phyloP scores from a whole-genome alignment of 2,797 vertebrate species.

The Oceanodroma leucorhoa region DNA sequence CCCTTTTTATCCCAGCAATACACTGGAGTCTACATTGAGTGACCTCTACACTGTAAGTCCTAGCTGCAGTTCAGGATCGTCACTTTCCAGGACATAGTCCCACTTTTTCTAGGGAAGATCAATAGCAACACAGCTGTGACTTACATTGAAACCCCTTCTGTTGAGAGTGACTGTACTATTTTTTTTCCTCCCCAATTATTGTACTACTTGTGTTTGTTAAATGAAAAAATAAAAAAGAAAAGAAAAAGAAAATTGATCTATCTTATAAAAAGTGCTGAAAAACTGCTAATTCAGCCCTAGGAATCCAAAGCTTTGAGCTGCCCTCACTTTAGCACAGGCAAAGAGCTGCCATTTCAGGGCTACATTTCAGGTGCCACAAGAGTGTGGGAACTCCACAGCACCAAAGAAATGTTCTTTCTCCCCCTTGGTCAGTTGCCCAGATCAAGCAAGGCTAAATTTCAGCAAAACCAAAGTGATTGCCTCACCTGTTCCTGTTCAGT shows the following conservation, averaged over 20 bases:
- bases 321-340: neutral
- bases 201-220: neutral
- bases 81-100: neutral
- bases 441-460: neutral
- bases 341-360: neutral
- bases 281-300: neutral
- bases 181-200: neutral
- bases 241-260: neutral
- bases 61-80: neutral
- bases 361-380: neutral
- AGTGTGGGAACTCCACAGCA: neutral
- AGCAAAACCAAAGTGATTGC: neutral
- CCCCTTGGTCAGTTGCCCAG: neutral
- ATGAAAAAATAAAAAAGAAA: neutral
- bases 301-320: neutral
- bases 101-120: neutral
- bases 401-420: neutral
- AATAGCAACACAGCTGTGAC: neutral
- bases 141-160: neutral
- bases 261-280: neutral
- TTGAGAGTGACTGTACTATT: neutral
- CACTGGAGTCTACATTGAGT: accelerated
- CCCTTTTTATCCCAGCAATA: neutral
- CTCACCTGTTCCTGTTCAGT: neutral
- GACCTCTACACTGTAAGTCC: neutral